These are phyloP conservation scores for Agrypnia vestita DNA, from an alignment of 1,140 invertebrate species.

Conservation along the genomic window DNA sequence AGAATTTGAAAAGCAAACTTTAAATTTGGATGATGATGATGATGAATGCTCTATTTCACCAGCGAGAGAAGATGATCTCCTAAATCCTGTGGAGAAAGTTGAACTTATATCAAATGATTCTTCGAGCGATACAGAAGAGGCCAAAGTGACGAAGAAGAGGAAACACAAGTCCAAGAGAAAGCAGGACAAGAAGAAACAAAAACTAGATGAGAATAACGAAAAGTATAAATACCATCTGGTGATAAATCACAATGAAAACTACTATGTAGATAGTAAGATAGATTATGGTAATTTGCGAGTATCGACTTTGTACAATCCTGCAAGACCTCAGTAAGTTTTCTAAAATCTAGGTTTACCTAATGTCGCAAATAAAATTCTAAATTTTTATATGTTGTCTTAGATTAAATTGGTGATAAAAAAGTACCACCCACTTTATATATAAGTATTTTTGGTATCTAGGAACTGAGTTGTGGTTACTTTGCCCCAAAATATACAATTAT, in stretches of 20 bases:
- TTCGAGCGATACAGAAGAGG: slow-evolving; percentile 1
- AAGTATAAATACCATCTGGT: slow-evolving; percentile 19
- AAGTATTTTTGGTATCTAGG: no score
- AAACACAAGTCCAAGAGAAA: slow-evolving; percentile 5
- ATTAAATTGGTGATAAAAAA: no score
- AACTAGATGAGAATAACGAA: neutral
- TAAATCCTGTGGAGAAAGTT: neutral
- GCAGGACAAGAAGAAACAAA: slow-evolving; percentile 5
- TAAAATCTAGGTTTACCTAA: neutral
- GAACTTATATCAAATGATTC: neutral
- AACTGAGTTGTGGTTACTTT: no score
- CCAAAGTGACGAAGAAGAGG: slow-evolving; percentile 4
- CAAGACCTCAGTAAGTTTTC: slow-evolving; percentile 54
- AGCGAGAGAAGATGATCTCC: slow-evolving; percentile 1
- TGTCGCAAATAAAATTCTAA: no score
- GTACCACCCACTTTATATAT: no score
- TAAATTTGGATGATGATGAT: neutral
- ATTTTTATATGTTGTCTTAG: no score
- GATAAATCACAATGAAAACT: slow-evolving; percentile 37
- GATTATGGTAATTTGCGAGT: slow-evolving; percentile 57
- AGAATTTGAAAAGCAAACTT: slow-evolving; percentile 16
- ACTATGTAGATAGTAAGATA: slow-evolving; percentile 51
- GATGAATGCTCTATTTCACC: neutral
- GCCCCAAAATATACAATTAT: no score
- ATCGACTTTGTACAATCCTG: slow-evolving; percentile 55